Conservation (phyloP, 2,797 vertebrate species). For the Crypturellus tataupa region DNA sequence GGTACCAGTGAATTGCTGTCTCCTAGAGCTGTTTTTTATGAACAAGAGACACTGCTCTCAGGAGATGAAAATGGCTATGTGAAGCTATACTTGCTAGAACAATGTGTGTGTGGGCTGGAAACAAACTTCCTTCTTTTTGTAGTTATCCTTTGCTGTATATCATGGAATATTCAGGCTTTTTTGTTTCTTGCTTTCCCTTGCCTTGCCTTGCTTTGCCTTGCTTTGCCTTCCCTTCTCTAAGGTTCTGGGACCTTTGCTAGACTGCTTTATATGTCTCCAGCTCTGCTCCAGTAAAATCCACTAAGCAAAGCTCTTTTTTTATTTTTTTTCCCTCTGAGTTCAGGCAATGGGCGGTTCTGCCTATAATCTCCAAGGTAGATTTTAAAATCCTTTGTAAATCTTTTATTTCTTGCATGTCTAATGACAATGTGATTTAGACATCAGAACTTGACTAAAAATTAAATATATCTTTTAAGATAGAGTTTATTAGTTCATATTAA, state of each 20-base stretch:
- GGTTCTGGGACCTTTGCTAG: neutral
- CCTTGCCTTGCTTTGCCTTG: too few species aligned
- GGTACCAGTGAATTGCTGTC: neutral
- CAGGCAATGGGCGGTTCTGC: neutral
- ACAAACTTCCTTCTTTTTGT: neutral
- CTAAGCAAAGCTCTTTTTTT: rapidly evolving
- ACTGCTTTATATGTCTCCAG: neutral
- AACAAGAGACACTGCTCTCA: neutral
- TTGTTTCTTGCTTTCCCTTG: too few species aligned
- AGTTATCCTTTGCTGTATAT: neutral
- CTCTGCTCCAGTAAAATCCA: neutral
- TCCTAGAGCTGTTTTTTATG: neutral
- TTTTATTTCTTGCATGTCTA: neutral
- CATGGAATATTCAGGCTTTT: neutral
- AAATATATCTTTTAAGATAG: neutral
- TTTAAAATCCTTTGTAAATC: neutral
- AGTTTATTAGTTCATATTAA: neutral
- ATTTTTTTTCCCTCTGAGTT: neutral
- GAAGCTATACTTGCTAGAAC: neutral
- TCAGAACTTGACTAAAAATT: neutral
- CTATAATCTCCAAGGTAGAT: neutral
- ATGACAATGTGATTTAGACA: neutral
- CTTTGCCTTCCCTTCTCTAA: too few species aligned
- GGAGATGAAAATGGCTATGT: neutral
- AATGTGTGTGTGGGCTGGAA: neutral